Evolutionary conservation across 2,888 invertebrate species (phyloP), one percentile per base, ranked within the genome.

Genomic region (Eupithecia insigniata): DNA sequence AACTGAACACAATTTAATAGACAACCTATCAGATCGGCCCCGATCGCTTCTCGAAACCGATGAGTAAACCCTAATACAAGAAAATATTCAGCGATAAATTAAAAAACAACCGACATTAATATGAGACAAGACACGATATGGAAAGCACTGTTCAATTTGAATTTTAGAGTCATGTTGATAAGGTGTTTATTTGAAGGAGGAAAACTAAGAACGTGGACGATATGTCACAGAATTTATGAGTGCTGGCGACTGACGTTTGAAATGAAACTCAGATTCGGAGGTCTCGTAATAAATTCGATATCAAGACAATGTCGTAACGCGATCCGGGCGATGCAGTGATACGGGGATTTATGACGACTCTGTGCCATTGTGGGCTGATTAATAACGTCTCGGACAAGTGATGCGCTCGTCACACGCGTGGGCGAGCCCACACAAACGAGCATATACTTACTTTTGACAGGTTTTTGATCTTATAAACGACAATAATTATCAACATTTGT

Each of bases 171-270:
- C 70, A 75, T 70, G 66, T 68, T 72, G 74, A 81, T 85, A 88
- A 84, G 82, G 84, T 78, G 78, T 74, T 65, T 69, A 71, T 75
- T 80, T 67, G 73, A 73, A 78, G 83, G 75, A 85, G 82, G 87
- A 89, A 89, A 90, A 89, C 90, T 88, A 82, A 83, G 89, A 89
- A 89, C 84, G 85, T 85, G 85, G 81, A 84, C 90, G 90, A 91
- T 92, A 92, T 91, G 92, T 92, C 92, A 90, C 88, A 84, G 83
- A 91, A 91, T 92, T 92, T 92, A 92, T 91, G 91, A 91, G 89
- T 84, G 83, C 79, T 85, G 84, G 80, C 87, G 86, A 85, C 83
- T 91, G 91, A 91, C 91, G 88, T 86, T 88, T 34, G 36, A 55
- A 55, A 55, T 26, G 26, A 55, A 55, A 64, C 86, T 79, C 86